Evolutionary conservation across 2,797 vertebrate genomes (phyloP), one percentile per base, ranked within the genome.

Genomic region (Pseudochirops corinnae): DNA sequence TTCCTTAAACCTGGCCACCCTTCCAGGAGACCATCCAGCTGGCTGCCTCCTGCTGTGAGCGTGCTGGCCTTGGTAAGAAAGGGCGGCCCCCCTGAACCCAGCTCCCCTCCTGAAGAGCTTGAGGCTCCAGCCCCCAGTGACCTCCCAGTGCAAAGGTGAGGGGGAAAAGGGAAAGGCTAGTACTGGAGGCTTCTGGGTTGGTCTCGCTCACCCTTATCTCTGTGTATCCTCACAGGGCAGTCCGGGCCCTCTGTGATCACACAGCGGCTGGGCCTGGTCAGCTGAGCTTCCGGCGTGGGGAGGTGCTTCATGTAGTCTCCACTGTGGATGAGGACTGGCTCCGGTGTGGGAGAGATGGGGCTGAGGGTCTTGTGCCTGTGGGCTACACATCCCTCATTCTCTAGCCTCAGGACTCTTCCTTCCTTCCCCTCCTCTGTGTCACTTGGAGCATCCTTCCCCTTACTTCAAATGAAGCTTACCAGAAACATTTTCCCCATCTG

Each of bases 261-360:
- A 92, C 94, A 0, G 99, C 99, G 46, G 96, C 97, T 0, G 99
- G 99, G 2, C 98, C 98, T 0, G 99, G 99, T 91, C 98, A 99
- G 95, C 98, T 99, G 95, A 99, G 99, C 99, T 99, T 99, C 99
- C 98, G 95, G 58, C 99, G 99, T 95, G 99, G 99, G 1, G 99
- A 99, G 96, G 98, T 99, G 97, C 99, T 99, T 13, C 98, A 99
- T 96, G 98, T 99, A 62, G 97, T 99, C 9, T 98, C 98, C 93
- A 99, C 99, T 0, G 99, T 99, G 96, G 99, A 99, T 56, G 99
- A 99, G 28, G 99, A 99, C 98, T 99, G 99, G 99, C 99, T 99
- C 95, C 98, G 98, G 97, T 99, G 99, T 98, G 99, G 99, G 97
- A 99, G 98, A 92, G 99, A 99, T 91, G 99, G 99, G 95, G 98